Conservation (phyloP, 53 echinoderm and acorn worm species). For the Arbacia lixula region DNA sequence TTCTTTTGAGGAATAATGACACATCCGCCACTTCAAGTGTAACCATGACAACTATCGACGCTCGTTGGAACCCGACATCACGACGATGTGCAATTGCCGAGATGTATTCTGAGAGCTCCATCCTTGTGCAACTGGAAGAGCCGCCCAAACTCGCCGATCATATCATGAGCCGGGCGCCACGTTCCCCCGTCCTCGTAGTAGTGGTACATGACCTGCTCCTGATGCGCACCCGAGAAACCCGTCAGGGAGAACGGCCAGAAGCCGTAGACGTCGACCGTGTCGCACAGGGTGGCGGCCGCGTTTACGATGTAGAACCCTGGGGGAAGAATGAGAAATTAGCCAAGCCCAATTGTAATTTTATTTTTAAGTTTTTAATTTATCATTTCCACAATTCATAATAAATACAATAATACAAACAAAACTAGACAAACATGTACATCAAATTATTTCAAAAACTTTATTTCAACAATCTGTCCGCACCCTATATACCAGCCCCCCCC, state of each 20-base stretch:
- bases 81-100: slow-evolving; percentile 38
- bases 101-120: slow-evolving; percentile 64
- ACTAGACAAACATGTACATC: too few species aligned
- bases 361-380: too few species aligned
- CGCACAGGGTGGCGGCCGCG: slow-evolving; percentile 66
- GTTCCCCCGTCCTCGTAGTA: slow-evolving; percentile 69
- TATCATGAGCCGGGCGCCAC: slow-evolving; percentile 66
- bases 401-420: too few species aligned
- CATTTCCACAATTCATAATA: too few species aligned
- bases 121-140: slow-evolving; percentile 66
- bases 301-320: slow-evolving; percentile 73
- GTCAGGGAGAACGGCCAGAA: slow-evolving; percentile 78
- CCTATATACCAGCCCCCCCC: too few species aligned
- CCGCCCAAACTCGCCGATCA: slow-evolving; percentile 58
- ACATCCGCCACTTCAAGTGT: too few species aligned
- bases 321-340: background rate
- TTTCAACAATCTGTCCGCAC: too few species aligned
- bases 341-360: too few species aligned
- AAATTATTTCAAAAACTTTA: too few species aligned
- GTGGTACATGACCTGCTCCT: slow-evolving; percentile 72
- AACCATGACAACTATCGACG: too few species aligned
- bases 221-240: slow-evolving; percentile 27
- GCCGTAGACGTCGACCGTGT: slow-evolving; percentile 70
- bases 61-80: too few species aligned
- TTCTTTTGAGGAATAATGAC: too few species aligned